A percentile compares a stretch with the other conserved stretches of the same genome.
Conservation (phyloP, 2,797 vertebrate species). For the Orestias chungarensis region DNA sequence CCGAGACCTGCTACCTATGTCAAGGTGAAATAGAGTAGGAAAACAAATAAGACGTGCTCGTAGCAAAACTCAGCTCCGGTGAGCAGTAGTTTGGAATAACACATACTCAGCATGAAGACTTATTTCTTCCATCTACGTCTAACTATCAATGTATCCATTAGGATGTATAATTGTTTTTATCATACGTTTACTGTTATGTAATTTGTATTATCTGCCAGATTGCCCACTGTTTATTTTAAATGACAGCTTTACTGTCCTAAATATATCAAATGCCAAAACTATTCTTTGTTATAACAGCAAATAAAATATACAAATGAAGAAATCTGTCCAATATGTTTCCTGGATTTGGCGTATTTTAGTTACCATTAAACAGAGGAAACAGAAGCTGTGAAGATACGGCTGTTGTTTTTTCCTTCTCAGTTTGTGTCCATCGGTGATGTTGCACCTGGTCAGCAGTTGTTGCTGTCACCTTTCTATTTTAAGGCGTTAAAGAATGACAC, state of each 20-base stretch:
- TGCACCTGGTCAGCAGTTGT: slow-evolving; percentile 48
- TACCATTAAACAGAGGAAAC: slow-evolving; percentile 12
- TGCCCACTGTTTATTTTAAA: not conserved
- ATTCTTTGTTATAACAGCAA: not conserved
- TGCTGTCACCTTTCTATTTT: slow-evolving; percentile 46
- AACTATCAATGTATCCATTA: slow-evolving; percentile 57
- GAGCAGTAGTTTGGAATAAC: slow-evolving; percentile 65
- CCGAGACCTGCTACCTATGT: slow-evolving; percentile 58
- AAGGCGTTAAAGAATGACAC: slow-evolving; percentile 46
- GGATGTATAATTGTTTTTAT: slow-evolving; percentile 27
- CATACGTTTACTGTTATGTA: slow-evolving; percentile 2
- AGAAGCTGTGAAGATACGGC: slow-evolving; percentile 4
- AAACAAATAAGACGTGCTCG: slow-evolving; percentile 80
- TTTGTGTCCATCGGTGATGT: slow-evolving; percentile 10
- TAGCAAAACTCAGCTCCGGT: slow-evolving; percentile 62
- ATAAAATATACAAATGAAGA: not conserved
- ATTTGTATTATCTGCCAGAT: not conserved
- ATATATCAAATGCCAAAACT: not conserved
- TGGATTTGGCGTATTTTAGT: slow-evolving; percentile 7
- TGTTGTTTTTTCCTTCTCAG: slow-evolving; percentile 9
- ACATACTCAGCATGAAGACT: slow-evolving; percentile 39
- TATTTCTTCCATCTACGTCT: slow-evolving; percentile 44
- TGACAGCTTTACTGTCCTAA: not conserved
- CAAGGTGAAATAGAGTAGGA: slow-evolving; percentile 79
- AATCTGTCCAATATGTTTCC: not conserved